Conservation (phyloP, 2,797 vertebrate genomes). For the Leptatherina wallacei region DNA sequence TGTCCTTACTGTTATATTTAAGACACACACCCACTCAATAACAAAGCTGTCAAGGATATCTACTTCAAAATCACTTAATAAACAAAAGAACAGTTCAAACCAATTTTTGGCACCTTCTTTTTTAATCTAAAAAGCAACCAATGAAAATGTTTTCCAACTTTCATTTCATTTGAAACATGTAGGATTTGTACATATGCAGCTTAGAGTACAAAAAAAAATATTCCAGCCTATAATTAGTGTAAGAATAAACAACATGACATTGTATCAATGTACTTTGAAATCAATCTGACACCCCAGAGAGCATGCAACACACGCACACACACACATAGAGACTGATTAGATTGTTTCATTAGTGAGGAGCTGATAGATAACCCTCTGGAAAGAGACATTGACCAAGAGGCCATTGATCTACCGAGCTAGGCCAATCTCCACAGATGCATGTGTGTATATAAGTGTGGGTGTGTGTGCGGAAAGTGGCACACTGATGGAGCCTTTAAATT, state of each 20-base stretch:
- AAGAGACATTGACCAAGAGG: slow-evolving; percentile 79
- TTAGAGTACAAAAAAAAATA: slow-evolving; percentile 14
- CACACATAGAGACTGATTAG: slow-evolving; percentile 36
- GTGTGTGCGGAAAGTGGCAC: slow-evolving; percentile 52
- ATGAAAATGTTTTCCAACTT: neutral
- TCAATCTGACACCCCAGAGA: slow-evolving; percentile 41
- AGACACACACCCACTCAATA: no score
- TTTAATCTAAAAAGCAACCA: neutral
- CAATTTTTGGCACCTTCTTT: neutral
- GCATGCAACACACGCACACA: slow-evolving; percentile 31
- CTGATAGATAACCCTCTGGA: slow-evolving; percentile 76
- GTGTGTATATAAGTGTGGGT: slow-evolving; percentile 18
- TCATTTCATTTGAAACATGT: neutral
- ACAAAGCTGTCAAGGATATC: no score
- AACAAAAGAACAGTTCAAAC: no score
- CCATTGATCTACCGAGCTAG: slow-evolving; percentile 79
- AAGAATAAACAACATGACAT: slow-evolving; percentile 42
- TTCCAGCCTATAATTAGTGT: slow-evolving; percentile 48
- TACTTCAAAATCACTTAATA: no score
- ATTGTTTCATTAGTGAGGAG: slow-evolving; percentile 78
- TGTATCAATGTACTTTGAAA: slow-evolving; percentile 32
- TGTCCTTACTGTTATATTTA: no score
- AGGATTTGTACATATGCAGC: neutral
- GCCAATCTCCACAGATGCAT: slow-evolving; percentile 52
- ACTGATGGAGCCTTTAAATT: slow-evolving; percentile 81